Conservation (phyloP, 2,888 invertebrate genomes). For the Operophtera brumata region DNA sequence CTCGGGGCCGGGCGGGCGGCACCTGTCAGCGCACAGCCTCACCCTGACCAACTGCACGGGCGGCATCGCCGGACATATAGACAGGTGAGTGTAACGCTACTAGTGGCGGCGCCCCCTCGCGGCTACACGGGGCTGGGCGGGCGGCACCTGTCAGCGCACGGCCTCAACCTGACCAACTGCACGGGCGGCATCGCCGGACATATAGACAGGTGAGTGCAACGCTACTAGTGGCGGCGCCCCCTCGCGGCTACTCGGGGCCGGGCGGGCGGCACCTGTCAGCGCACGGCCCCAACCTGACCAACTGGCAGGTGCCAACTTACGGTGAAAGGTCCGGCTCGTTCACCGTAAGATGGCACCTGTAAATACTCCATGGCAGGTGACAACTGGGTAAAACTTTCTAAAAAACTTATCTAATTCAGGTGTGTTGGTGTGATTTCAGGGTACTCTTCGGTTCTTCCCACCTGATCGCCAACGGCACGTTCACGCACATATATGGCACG, state of each 20-base stretch:
- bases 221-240: slow-evolving; percentile 85
- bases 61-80: slow-evolving; percentile 91
- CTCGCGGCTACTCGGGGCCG: slow-evolving; percentile 90
- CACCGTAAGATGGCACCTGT: too few relatives aligned
- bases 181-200: slow-evolving; percentile 92
- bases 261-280: slow-evolving; percentile 85
- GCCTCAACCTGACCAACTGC: slow-evolving; percentile 82
- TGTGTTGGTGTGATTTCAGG: too few relatives aligned
- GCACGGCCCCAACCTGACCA: slow-evolving; percentile 66
- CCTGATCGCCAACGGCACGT: slow-evolving; percentile 82
- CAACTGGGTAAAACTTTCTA: too few relatives aligned
- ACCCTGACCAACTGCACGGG: slow-evolving; percentile 87
- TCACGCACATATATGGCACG: slow-evolving; percentile 79
- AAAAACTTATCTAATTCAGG: too few relatives aligned
- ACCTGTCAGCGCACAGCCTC: slow-evolving; percentile 66
- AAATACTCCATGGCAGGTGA: too few relatives aligned
- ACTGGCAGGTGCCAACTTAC: too few relatives aligned
- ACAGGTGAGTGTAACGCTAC: slow-evolving; percentile 83
- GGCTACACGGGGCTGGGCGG: slow-evolving; percentile 94
- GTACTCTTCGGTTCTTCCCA: slow-evolving; percentile 82
- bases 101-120: slow-evolving; percentile 85
- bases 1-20: slow-evolving; percentile 90
- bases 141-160: slow-evolving; percentile 74
- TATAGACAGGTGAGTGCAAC: slow-evolving; percentile 85
- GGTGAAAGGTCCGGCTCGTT: too few relatives aligned